Percentiles rank a stretch among this genome's conserved stretches.
phyloP scores from a whole-genome alignment of 2,888 invertebrate genomes.

The Acanthoscelides obtectus region DNA sequence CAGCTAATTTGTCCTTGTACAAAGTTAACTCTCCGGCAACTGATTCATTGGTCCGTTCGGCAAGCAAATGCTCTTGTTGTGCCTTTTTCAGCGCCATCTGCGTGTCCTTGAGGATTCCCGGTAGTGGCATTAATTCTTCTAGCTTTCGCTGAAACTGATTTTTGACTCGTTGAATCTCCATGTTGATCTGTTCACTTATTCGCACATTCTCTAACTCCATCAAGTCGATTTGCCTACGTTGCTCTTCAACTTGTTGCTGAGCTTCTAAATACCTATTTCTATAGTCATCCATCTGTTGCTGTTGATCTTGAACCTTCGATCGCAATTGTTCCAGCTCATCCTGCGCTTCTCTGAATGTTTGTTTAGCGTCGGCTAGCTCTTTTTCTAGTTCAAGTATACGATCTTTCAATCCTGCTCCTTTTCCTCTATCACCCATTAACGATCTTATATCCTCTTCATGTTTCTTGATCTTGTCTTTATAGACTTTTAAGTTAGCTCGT shows the following conservation, averaged over 20 bases:
- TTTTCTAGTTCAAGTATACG: constrained; percentile 60
- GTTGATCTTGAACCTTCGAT: constrained; percentile 60
- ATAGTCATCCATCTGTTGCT: constrained; percentile 64
- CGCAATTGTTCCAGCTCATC: constrained; percentile 58
- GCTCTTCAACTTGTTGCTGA: constrained; percentile 67
- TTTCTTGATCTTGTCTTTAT: constrained; percentile 48
- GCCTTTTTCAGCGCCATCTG: constrained; percentile 64
- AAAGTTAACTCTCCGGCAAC: constrained; percentile 60
- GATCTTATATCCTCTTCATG: constrained; percentile 27
- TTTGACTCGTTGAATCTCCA: constrained; percentile 67
- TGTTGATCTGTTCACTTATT: constrained; percentile 65
- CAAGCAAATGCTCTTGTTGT: constrained; percentile 61
- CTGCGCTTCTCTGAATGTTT: constrained; percentile 53
- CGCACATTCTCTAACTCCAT: constrained; percentile 69
- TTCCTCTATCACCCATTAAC: not conserved
- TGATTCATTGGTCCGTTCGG: constrained; percentile 64
- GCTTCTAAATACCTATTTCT: constrained; percentile 65
- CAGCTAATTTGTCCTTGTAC: constrained; percentile 50
- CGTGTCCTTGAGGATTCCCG: constrained; percentile 64
- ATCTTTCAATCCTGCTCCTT: constrained; percentile 48
- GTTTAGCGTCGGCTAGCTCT: constrained; percentile 51
- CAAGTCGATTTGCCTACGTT: constrained; percentile 62
- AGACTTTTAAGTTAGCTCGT: constrained; percentile 57
- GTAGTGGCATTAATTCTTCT: constrained; percentile 63
- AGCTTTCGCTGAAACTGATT: constrained; percentile 68